Base-by-base conservation (phyloP, 2,888 invertebrate species). In the Gymnocheta viridis region DNA sequence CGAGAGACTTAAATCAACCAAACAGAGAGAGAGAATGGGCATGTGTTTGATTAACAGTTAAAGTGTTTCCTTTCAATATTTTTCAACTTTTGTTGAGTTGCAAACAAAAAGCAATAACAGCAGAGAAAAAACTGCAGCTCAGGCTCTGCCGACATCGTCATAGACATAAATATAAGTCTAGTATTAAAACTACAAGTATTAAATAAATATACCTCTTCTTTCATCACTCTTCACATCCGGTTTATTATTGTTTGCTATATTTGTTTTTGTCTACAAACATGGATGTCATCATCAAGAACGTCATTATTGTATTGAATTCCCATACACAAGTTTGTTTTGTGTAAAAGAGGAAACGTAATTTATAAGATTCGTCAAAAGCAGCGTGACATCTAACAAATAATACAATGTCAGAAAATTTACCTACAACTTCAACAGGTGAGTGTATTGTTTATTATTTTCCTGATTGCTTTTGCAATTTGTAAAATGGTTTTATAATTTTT, bases 351-450 rank as follows among this genome's bases (percentile, higher is more conserved):
- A 9, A 29, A 41, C 14, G 10, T 22, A 22, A 29, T 38, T 47
- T 44, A n/a, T 32, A 56, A 47, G 38, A 27, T 77, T 77, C 22
- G 17, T 51, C 62, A 60, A 29, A 83, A 77, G 56, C 29, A 41
- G 51, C 22, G 60, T 72, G 58, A 54, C 24, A 69, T 72, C 67
- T 51, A 56, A 79, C 32, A 35, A 77, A 81, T 58, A 85, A 72
- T 80, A 82, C 49, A 73, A 86, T 87, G 87, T 83, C 86, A 24
- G 86, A 87, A 78, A 77, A 80, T 78, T 85, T 88, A 81, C 86
- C 88, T 64, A 82, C 88, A 86, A 87, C 86, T 66, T 87, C 89
- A 89, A 89, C 89, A 89, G 89, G 89, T 89, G 87, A 89, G 87
- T 86, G 62, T 32, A 66, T 62, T 49, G 14, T 54, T 76, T 70